Conservation (phyloP, 1,140 invertebrate species). For the Calliphora vicina region DNA sequence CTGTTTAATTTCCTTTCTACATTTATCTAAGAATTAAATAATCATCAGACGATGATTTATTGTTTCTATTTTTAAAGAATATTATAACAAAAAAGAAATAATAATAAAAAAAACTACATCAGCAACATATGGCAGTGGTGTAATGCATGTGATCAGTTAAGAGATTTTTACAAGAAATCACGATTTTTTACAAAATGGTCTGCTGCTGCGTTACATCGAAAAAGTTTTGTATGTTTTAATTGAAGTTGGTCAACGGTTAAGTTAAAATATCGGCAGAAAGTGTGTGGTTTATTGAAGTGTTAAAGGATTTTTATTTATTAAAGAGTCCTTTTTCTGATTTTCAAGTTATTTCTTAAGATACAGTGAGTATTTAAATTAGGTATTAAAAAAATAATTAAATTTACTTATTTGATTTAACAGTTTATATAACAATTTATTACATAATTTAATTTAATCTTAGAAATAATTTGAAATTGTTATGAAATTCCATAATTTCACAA, state of each 20-base stretch:
- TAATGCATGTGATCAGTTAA: background rate
- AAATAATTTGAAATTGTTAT: too few relatives aligned
- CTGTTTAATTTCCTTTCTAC: background rate
- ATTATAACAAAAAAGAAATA: background rate
- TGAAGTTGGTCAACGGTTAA: background rate
- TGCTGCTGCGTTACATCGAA: background rate
- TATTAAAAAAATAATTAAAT: too few relatives aligned
- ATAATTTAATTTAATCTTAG: too few relatives aligned
- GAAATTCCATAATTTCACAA: too few relatives aligned
- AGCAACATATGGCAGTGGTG: background rate
- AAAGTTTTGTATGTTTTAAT: background rate
- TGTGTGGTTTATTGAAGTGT: too few relatives aligned
- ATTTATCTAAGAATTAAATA: background rate
- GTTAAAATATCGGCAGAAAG: background rate
- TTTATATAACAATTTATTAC: too few relatives aligned
- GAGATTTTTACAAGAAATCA: background rate
- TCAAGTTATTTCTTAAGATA: too few relatives aligned
- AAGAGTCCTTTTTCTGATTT: too few relatives aligned
- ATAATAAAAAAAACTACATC: background rate
- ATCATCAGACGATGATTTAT: background rate
- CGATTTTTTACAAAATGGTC: background rate
- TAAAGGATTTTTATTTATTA: too few relatives aligned
- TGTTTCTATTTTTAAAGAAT: slow-evolving; percentile 5
- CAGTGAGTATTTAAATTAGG: too few relatives aligned
- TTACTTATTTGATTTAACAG: too few relatives aligned